Evolutionary conservation across 2,888 invertebrate genomes (phyloP), one percentile per base, ranked within the genome.

Genomic region (Epirrhoe tristata): DNA sequence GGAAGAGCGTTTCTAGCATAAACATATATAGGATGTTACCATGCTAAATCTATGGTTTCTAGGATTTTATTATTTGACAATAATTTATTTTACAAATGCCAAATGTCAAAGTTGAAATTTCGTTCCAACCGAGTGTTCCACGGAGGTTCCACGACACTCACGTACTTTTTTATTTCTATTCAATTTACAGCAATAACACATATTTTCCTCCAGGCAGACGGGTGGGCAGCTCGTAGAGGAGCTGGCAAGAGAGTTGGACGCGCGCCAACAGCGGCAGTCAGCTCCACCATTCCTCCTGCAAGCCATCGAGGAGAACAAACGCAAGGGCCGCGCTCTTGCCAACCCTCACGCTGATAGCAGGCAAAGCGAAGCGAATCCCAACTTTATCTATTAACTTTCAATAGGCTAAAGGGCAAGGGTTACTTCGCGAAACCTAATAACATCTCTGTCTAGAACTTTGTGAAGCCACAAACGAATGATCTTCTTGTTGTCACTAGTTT

Each of bases 141-240:
- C n/a, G n/a, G n/a, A n/a, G n/a, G n/a, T n/a, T n/a, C n/a, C n/a
- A n/a, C n/a, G n/a, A n/a, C n/a, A n/a, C n/a, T n/a, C n/a, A n/a
- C n/a, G n/a, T n/a, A n/a, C n/a, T n/a, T n/a, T n/a, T n/a, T n/a
- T n/a, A n/a, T n/a, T n/a, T n/a, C n/a, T n/a, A n/a, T n/a, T n/a
- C n/a, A n/a, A n/a, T 31, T 17, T 14, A 14, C 60, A 53, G 34
- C 58, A 70, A 62, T 81, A 80, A 79, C 72, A 68, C 72, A 31
- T 63, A 31, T 12, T 81, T 86, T 90, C 72, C 75, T 90, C 81
- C 86, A 91, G 92, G 86, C 92, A 91, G 89, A 87, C 90, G 86
- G 91, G 90, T 78, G 91, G 92, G 91, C 87, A 90, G 86, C 88
- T 91, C 80, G 88, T 90, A 89, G 91, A 91, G 56, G 92, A 92